Percentiles rank a stretch among this genome's conserved stretches.
phyloP scores from a whole-genome alignment of 2,797 vertebrate genomes.

The Sebastes reedi region DNA sequence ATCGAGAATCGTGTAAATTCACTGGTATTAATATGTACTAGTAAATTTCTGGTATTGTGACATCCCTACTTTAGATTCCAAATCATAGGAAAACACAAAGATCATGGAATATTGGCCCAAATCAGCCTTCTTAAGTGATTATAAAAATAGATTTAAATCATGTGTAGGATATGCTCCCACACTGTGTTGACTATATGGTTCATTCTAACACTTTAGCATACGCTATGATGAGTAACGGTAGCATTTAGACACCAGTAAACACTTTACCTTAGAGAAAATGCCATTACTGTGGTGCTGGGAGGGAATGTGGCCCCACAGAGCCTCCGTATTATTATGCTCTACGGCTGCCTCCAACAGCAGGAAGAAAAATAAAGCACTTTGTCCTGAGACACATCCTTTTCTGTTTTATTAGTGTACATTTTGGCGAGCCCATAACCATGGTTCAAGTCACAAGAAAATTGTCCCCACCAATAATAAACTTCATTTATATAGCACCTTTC shows the following conservation, averaged over 20 bases:
- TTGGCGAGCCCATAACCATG: not conserved
- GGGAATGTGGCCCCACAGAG: not conserved
- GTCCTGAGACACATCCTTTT: not conserved
- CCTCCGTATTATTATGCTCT: not conserved
- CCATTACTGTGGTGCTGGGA: not conserved
- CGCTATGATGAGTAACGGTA: not conserved
- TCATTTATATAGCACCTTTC: too few relatives aligned
- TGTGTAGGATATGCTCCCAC: not conserved
- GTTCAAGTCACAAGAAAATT: not conserved
- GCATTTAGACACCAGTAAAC: not conserved
- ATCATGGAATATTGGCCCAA: not conserved
- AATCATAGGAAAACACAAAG: not conserved
- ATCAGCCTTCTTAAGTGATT: not conserved
- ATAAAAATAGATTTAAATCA: not conserved
- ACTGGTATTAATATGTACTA: rapidly evolving
- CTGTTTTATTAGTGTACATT: not conserved
- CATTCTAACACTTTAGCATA: not conserved
- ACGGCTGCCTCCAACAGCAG: not conserved
- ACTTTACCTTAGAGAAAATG: not conserved
- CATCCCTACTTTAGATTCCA: not conserved
- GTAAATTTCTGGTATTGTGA: too few relatives aligned
- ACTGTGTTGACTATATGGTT: not conserved
- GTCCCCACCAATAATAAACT: too few relatives aligned
- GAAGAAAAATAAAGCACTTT: not conserved
- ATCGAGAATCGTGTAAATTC: too few relatives aligned